phyloP scores from a whole-genome alignment of 2,113 vertebrate species.

The Uria aalge region DNA sequence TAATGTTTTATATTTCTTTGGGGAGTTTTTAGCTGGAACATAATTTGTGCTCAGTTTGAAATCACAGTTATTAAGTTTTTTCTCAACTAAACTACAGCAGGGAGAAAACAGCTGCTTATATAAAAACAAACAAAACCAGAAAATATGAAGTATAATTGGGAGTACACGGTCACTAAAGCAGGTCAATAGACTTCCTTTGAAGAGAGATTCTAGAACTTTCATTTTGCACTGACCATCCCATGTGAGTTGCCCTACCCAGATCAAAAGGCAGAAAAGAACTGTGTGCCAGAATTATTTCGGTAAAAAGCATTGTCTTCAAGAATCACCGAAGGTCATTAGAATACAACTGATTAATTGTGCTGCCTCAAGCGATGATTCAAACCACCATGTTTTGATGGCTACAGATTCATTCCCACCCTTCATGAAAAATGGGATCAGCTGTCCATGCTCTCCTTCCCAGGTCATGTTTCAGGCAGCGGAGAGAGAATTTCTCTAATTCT shows the following conservation, averaged over 20 bases:
- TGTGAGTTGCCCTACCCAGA: neutral
- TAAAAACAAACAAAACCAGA: neutral
- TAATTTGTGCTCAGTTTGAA: constrained; percentile 41
- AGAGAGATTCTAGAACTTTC: neutral
- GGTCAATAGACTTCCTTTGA: neutral
- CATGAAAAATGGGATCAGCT: neutral
- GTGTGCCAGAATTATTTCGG: neutral
- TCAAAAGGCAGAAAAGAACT: neutral
- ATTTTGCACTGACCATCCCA: neutral
- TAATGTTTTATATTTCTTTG: constrained; percentile 28
- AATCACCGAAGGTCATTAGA: neutral
- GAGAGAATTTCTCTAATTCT: neutral
- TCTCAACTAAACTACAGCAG: neutral
- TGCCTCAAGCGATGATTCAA: neutral
- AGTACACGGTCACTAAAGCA: neutral
- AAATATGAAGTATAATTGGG: neutral
- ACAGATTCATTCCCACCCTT: neutral
- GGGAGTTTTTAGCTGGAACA: neutral
- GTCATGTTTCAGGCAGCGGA: neutral
- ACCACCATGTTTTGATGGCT: neutral
- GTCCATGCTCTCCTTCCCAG: neutral
- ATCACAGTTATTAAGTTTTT: constrained; percentile 24
- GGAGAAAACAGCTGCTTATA: neutral
- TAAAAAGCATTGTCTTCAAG: neutral
- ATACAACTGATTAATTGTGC: neutral